These are phyloP conservation scores for Drosophila auraria DNA, from an alignment of 1,140 invertebrate species.

Conservation along the genomic window DNA sequence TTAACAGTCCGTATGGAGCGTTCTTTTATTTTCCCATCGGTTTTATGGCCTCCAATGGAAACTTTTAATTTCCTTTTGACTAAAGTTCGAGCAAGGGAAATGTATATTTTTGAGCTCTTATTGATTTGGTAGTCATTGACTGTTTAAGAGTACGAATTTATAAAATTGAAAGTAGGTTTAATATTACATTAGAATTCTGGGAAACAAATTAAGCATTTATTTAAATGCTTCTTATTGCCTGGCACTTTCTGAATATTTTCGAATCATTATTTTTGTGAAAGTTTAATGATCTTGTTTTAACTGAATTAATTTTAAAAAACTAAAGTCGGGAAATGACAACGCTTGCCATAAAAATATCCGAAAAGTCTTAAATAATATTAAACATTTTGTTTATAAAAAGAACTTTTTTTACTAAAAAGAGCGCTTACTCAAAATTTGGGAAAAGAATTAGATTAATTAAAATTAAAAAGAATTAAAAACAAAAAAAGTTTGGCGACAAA, in stretches of 20 bases:
- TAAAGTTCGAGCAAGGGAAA: neutral
- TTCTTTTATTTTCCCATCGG: slow-evolving; percentile 11
- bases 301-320: neutral
- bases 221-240: neutral
- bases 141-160: too few species aligned
- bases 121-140: slow-evolving; percentile 2
- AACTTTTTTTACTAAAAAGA: too few species aligned
- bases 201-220: too few species aligned
- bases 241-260: neutral
- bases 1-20: slow-evolving; percentile 51
- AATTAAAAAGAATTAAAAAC: too few species aligned
- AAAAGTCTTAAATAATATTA: neutral
- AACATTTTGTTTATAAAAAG: too few species aligned
- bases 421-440: neutral
- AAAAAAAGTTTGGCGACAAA: neutral
- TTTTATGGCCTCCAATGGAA: slow-evolving; percentile 33
- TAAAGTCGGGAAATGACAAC: neutral
- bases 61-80: slow-evolving; percentile 25
- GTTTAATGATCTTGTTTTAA: neutral
- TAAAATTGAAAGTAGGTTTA: neutral
- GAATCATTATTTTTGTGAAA: too few species aligned
- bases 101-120: neutral
- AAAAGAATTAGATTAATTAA: too few species aligned
- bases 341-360: neutral
- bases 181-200: neutral